Percentiles rank a stretch among this genome's conserved stretches.
phyloP scores from a whole-genome alignment of 2,113 vertebrate species.

The Butorides virescens region DNA sequence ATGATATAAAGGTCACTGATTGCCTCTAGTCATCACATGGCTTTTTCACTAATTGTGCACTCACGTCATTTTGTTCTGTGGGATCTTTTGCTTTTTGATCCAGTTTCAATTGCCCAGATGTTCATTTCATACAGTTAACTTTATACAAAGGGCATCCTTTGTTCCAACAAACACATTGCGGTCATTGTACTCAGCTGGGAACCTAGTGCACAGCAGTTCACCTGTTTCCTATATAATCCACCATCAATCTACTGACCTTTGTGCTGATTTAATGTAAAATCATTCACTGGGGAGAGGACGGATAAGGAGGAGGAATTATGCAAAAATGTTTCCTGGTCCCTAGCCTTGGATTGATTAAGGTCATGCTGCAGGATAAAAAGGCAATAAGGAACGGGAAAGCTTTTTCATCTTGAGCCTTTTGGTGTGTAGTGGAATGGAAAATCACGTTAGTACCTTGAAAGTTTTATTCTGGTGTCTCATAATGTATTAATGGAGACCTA shows the following conservation, averaged over 20 bases:
- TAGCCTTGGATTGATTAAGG: background rate
- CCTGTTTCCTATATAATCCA: constrained; percentile 27
- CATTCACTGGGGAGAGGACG: background rate
- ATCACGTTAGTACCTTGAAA: background rate
- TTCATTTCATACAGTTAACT: constrained; percentile 28
- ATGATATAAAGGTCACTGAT: constrained; percentile 34
- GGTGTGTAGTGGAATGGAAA: background rate
- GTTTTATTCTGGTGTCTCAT: background rate
- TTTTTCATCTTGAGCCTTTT: background rate
- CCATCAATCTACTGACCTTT: background rate
- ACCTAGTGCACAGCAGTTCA: constrained; percentile 11
- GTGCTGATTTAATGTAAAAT: background rate
- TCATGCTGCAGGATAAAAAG: constrained; percentile 2
- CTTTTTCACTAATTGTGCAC: constrained; percentile 25
- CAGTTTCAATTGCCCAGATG: constrained; percentile 44
- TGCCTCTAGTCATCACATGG: constrained; percentile 24
- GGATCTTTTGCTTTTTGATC: constrained; percentile 43
- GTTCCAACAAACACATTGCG: constrained; percentile 3
- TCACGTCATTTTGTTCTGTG: constrained; percentile 4
- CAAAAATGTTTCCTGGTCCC: constrained; percentile 11
- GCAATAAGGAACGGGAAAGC: background rate
- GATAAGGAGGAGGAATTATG: background rate
- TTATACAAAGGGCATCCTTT: constrained; percentile 41
- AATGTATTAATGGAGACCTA: background rate
- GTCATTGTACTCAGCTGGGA: constrained; percentile 18